Evolutionary conservation across 92 coral and sea anemone genomes (phyloP).

Genomic region (Micromussa lordhowensis): DNA sequence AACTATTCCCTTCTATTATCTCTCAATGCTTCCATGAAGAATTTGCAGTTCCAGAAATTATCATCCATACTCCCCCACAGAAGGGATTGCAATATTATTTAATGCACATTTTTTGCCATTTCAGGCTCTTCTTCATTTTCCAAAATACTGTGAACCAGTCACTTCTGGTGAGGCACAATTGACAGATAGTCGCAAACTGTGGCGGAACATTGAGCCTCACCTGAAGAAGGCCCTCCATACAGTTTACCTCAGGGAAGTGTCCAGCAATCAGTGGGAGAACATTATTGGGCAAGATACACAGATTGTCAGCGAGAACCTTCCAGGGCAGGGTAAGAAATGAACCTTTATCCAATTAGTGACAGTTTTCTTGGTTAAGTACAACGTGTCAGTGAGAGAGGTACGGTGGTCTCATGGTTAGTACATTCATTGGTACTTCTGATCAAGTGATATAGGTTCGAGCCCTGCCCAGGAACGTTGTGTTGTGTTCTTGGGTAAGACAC

Average conservation of each 20-base stretch:
- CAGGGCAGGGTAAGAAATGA: slow-evolving; percentile 8
- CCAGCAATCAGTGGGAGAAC: slow-evolving; percentile 91
- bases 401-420: no score
- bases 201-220: slow-evolving; percentile 95
- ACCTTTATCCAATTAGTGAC: not conserved
- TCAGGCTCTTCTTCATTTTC: slow-evolving; percentile 89
- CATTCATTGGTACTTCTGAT: no score
- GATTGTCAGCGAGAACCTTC: slow-evolving; percentile 33
- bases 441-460: no score
- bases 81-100: no score
- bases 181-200: slow-evolving; percentile 83
- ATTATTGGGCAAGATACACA: slow-evolving; percentile 66
- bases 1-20: no score
- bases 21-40: no score
- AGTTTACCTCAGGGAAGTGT: slow-evolving; percentile 90
- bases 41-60: no score
- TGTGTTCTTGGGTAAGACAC: no score
- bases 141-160: slow-evolving; percentile 94
- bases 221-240: slow-evolving; percentile 91
- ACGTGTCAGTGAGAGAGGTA: no score
- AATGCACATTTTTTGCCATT: not conserved
- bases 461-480: no score
- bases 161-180: slow-evolving; percentile 76
- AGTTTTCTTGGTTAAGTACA: no score
- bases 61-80: no score